Evolutionary conservation across 37 sponge, comb jelly and placozoan species (phyloP), one percentile per base, ranked within the genome.

Genomic region (Chondrilla cf. caribensis): DNA sequence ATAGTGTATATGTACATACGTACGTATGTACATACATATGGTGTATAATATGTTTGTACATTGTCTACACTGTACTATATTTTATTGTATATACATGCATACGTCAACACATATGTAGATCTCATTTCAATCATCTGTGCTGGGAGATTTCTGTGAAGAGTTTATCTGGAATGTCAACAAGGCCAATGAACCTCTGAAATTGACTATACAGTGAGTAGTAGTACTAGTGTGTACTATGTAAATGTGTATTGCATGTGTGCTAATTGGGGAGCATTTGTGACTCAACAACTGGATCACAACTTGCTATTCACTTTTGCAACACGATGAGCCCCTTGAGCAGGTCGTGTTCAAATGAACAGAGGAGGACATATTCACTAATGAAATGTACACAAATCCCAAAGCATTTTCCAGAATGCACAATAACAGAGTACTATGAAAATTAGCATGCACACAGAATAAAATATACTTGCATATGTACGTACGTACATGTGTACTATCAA

Each of bases 121-220:
- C 15, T 88, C 90, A n/a, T 97, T 97, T 70, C 70, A 58, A 14
- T 97, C 97, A 0, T 22, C 86, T 37, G 85, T 88, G 18, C 78
- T 93, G 79, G 97, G 95, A 19, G 86, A 86, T 28, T 98, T 98
- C 72, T 78, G 79, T 70, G 99, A 98, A 59, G 90, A 89, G 68
- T 98, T 98, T 79, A 51, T 58, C 57, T 93, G 90, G 86, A 47
- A 60, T 37, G 84, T 95, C 1, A 78, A 85, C 18, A 96, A 91
- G 26, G 79, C 90, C 1, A 80, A 84, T 33, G 81, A 89, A 32
- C 84, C 90, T 22, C 90, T 93, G 38, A 47, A 60, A 33, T 89
- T 97, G 7, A 66, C 78, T 36, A 91, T 98, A 47, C 87, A 40
- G 84, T 84, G 60, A 42, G 87, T 19, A 21, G 38, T 39, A n/a